Evolutionary conservation across 2,113 vertebrate genomes (phyloP).

Genomic region (Protobothrops mucrosquamatus): DNA sequence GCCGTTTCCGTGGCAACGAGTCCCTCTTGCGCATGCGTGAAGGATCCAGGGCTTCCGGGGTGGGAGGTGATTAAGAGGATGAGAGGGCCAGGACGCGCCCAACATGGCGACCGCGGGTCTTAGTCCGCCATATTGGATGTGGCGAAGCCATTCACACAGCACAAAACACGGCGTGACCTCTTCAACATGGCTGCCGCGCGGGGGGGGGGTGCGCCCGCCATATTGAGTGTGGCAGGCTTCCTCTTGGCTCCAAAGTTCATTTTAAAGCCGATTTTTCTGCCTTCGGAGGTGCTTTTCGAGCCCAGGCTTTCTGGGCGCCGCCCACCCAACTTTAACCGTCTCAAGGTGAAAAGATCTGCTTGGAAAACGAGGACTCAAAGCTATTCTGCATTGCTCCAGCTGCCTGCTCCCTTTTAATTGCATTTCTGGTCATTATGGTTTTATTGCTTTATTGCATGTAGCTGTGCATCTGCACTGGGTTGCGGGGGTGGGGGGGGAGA

Average conservation of each 20-base stretch:
- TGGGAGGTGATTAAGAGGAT: too few relatives aligned
- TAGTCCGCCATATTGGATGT: too few relatives aligned
- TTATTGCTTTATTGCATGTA: not conserved
- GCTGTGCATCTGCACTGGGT: not conserved
- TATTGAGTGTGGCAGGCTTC: not conserved
- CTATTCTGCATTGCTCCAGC: not conserved
- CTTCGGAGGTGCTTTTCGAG: not conserved
- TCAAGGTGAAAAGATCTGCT: too few relatives aligned
- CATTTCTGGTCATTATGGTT: not conserved
- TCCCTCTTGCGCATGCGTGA: too few relatives aligned
- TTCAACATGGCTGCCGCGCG: too few relatives aligned
- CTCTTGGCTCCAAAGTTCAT: not conserved
- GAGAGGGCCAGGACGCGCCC: too few relatives aligned
- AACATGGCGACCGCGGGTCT: too few relatives aligned
- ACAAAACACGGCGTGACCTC: too few relatives aligned
- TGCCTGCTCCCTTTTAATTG: not conserved
- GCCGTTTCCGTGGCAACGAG: too few relatives aligned
- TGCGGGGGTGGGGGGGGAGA: too few relatives aligned
- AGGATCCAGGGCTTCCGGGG: too few relatives aligned
- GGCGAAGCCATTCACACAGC: too few relatives aligned
- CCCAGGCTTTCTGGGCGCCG: not conserved
- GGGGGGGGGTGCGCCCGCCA: not conserved
- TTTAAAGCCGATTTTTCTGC: not conserved
- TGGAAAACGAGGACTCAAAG: not conserved
- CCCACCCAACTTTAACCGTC: not conserved